Base-by-base conservation (phyloP, 2,113 vertebrate genomes). In the Gallinago paraguaiae region DNA sequence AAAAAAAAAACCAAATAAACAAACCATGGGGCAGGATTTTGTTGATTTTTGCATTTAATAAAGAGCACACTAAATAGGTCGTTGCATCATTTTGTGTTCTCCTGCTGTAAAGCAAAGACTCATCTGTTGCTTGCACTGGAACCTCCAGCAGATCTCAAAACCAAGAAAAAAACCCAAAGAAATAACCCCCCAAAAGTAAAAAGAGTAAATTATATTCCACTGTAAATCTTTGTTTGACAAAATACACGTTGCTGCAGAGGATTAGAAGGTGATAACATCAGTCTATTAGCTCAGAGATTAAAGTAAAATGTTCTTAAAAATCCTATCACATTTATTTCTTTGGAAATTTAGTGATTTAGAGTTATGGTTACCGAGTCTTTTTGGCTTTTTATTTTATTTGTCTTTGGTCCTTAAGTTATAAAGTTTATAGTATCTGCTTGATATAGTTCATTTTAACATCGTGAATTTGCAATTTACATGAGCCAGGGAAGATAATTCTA, bases 401-500 rank as follows among this genome's bases (percentile, higher is more conserved):
- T 56, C 48, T 94, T 78, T 96, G 63, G 63, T 95, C 37, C 69
- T 95, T 88, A 87, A 94, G 95, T 95, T 95, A 93, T 90, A 87
- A 93, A 94, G 53, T 86, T 96, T 94, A 83, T 89, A 77, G 57
- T 75, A 53, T 78, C 83, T 91, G 75, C 93, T 95, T 92, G 82
- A 92, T 86, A 78, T 67, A 86, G 85, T 97, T 97, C 67, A 81
- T 85, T 92, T 96, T 93, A 97, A 87, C 63, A 18, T 82, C 89
- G 22, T 30, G 92, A 93, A 97, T 97, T 97, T 97, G 81, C 86
- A 93, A 94, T 97, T 97, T 96, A 92, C 80, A 81, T 71, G 92
- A 95, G 93, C 87, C 81, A 83, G 82, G 80, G 81, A 92, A 96
- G 87, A 96, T 94, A 97, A 97, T 96, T 97, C 95, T 96, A 96